Base-by-base conservation (phyloP, 2,888 invertebrate species). In the Ypsolopha sequella region DNA sequence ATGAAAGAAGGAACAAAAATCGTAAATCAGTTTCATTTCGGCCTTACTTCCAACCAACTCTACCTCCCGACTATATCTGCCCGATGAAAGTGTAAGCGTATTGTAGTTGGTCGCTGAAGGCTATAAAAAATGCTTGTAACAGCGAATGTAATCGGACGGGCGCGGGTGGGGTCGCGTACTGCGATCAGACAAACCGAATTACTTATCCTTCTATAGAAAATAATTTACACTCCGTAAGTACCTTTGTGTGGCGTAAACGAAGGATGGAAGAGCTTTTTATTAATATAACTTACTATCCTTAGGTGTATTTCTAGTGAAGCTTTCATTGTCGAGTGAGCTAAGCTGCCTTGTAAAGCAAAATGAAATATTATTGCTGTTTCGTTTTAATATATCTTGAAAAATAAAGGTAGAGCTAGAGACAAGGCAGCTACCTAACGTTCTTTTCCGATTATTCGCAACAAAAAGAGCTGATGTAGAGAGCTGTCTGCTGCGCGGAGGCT, bases 101-200 rank as follows among this genome's bases (percentile, higher is more conserved):
- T 43, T 24, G 43, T 13, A 9, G 49, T 52, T 54, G 56, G 56
- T 52, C 56, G 56, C 24, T 24, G 24, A 24, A 24, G 24, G 24
- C 24, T 24, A 24, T 24, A 24, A 4, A 24, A 50, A 49, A 52
- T 55, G 60, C 62, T 66, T 63, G n/a, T n/a, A n/a, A n/a, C n/a
- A 64, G 63, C 63, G 60, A 63, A 64, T 60, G 68, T 74, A 74
- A 80, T 76, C 68, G 70, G 61, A 58, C 57, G 63, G 59, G 78
- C 75, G 73, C 69, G 73, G 67, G 14, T 34, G 2, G 46, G 35
- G 46, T 46, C 14, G 39, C n/a, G 9, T 2, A 9, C 39, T n/a
- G 24, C 24, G 24, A 24, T 24, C 24, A 24, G 24, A 24, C 24
- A 24, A 24, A 24, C 24, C 24, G 24, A 24, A 24, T 24, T 24